A percentile compares a stretch with the other conserved stretches of the same genome.
phyloP scores from a whole-genome alignment of 2,113 vertebrate genomes.

The Petromus typicus region DNA sequence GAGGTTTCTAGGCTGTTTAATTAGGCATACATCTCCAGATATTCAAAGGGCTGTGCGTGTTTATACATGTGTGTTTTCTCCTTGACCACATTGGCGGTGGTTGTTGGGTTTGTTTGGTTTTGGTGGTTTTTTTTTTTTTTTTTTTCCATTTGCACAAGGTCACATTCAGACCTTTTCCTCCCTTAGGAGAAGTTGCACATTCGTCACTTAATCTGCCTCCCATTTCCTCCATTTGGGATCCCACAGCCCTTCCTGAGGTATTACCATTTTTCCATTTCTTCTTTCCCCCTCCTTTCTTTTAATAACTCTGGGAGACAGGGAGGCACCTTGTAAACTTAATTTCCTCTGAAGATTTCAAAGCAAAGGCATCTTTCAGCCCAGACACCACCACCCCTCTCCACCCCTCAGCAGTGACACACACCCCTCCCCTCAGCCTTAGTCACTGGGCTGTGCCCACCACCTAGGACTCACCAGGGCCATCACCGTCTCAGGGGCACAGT shows the following conservation, averaged over 20 bases:
- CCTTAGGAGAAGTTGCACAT: slow-evolving; percentile 34
- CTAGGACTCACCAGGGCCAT: slow-evolving; percentile 28
- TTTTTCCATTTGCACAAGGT: slow-evolving; percentile 54
- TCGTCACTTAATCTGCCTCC: slow-evolving; percentile 57
- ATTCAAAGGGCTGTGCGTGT: slow-evolving; percentile 12
- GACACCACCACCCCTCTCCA: slow-evolving; percentile 78
- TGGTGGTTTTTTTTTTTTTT: too few species aligned
- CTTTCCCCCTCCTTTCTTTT: slow-evolving; percentile 78
- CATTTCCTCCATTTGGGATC: slow-evolving; percentile 66
- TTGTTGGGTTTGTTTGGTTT: neutral
- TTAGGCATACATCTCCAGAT: slow-evolving; percentile 30
- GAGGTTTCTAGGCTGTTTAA: slow-evolving; percentile 15
- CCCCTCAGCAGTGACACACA: slow-evolving; percentile 57
- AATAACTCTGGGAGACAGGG: slow-evolving; percentile 82
- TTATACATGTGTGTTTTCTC: neutral
- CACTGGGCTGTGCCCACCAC: slow-evolving; percentile 68
- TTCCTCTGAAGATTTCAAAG: slow-evolving; percentile 80
- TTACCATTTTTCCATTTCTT: slow-evolving; percentile 80
- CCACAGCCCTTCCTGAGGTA: slow-evolving; percentile 70
- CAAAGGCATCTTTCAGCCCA: slow-evolving; percentile 73
- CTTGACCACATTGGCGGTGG: neutral
- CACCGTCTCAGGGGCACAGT: slow-evolving; percentile 33
- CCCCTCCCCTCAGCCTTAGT: slow-evolving; percentile 73
- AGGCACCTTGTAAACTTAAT: slow-evolving; percentile 82
- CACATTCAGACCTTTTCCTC: slow-evolving; percentile 64